Percentiles rank a stretch among this genome's conserved stretches.
Conservation (phyloP, 2,113 vertebrate genomes). For the Muntiacus muntjak region DNA sequence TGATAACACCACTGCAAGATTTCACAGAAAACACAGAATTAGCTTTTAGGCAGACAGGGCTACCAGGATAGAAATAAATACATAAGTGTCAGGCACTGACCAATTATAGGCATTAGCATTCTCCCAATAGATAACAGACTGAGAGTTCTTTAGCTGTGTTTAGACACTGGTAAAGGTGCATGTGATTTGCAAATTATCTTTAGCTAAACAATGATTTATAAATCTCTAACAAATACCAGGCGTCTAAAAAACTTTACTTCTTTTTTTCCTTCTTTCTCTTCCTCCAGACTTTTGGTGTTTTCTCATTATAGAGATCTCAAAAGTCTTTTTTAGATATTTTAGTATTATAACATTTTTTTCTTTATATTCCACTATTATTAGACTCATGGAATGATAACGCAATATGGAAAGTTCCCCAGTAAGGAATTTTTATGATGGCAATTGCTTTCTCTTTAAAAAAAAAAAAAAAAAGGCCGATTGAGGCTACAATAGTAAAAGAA, state of each 20-base stretch:
- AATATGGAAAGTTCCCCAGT: conserved; percentile 70
- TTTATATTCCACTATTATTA: conserved; percentile 69
- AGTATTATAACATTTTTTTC: conserved; percentile 50
- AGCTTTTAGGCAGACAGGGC: conserved; percentile 75
- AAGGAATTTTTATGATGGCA: conserved; percentile 72
- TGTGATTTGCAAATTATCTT: conserved; percentile 77
- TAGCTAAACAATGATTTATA: conserved; percentile 63
- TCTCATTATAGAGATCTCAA: conserved; percentile 66
- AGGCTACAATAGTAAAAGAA: conserved; percentile 76
- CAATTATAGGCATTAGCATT: conserved; percentile 79
- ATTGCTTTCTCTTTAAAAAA: conserved; percentile 66
- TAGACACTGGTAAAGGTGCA: conserved; percentile 68
- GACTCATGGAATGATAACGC: conserved; percentile 56
- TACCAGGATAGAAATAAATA: conserved; percentile 78
- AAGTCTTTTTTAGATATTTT: conserved; percentile 67
- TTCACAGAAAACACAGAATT: conserved; percentile 77
- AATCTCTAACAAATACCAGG: conserved; percentile 56
- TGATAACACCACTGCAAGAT: conserved; percentile 97
- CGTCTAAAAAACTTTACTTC: conserved; percentile 46
- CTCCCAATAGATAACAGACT: conserved; percentile 72
- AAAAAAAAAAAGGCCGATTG: conserved; percentile 40
- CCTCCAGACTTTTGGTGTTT: conserved; percentile 50
- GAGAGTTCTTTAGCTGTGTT: conserved; percentile 74
- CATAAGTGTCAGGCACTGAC: conserved; percentile 74
- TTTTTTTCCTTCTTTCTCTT: conserved; percentile 45